Conservation (phyloP, 2,888 invertebrate genomes). For the Drosophila austrosaltans region DNA sequence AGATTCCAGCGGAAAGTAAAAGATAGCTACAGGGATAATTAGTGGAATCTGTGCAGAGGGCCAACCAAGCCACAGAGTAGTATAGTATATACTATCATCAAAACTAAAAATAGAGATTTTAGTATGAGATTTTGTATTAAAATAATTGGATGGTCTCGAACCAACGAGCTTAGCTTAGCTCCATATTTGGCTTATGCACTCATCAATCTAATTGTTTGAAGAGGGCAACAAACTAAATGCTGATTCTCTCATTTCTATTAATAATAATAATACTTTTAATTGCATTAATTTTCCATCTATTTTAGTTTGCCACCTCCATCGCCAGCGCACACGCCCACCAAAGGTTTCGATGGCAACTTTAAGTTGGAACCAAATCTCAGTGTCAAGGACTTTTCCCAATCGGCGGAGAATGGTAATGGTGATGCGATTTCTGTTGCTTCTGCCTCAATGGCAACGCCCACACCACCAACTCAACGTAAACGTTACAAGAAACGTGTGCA, state of each 20-base stretch:
- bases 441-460: constrained; percentile 55
- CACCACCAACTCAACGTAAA: constrained; percentile 64
- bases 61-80: not conserved
- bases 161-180: too few relatives aligned
- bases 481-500: constrained; percentile 83
- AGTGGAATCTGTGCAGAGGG: not conserved
- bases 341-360: constrained; percentile 82
- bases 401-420: constrained; percentile 65
- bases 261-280: too few relatives aligned
- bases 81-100: too few relatives aligned
- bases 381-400: constrained; percentile 80
- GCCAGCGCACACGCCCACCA: constrained; percentile 81
- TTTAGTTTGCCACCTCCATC: constrained; percentile 80
- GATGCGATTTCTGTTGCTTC: constrained; percentile 31
- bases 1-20: constrained; percentile 19
- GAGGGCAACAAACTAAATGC: too few relatives aligned
- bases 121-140: too few relatives aligned
- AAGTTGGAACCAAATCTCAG: constrained; percentile 83
- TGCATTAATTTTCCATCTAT: not conserved
- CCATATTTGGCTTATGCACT: too few relatives aligned
- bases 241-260: too few relatives aligned
- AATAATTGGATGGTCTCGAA: too few relatives aligned
- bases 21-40: not conserved
- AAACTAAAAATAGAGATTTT: too few relatives aligned
- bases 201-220: too few relatives aligned